Base-by-base conservation (phyloP, 1,140 invertebrate genomes). In the Sarcophaga bullata region DNA sequence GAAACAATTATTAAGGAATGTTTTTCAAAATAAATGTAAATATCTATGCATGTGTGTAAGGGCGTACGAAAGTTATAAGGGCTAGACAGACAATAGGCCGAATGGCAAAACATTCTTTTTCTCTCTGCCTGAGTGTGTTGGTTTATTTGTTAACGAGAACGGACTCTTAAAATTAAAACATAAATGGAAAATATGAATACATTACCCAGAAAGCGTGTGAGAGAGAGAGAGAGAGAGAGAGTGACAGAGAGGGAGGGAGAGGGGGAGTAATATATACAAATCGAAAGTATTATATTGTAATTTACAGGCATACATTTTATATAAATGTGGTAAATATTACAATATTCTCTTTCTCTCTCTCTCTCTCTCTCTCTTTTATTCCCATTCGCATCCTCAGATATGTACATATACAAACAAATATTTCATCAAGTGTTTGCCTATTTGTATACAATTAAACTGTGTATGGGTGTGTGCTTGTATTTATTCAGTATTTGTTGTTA, bases 21-120 rank as follows among this genome's bases (percentile, higher is more conserved):
- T 72, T 72, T 17, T 72, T 11, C 17, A 76, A 76, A 76, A 76
- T 76, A 48, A 76, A 76, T 76, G 37, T 48, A 76, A 76, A 76
- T 49, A 76, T 15, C 8, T 58, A 58, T 2, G n/a, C n/a, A n/a
- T 58, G 13, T 58, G 54, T 58, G 54, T 15, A 6, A 58, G 13
- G n/a, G 13, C 15, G 6, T n/a, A n/a, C n/a, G n/a, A 58, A 58
- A 58, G 13, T 58, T 15, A 13, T 58, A n/a, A 7, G 3, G 54
- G 13, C 54, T 13, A 58, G 54, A 58, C 54, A 58, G 11, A 58
- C 54, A 58, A 10, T 13, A 54, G 15, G 15, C 10, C 15, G 15
- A 1, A n/a, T 7, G 3, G 54, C 0, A 58, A n/a, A n/a, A n/a
- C 15, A 58, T 58, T n/a, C 13, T 58, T 37, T 2, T 4, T 37